phyloP scores from a whole-genome alignment of 2,888 invertebrate genomes.

The Lithosia quadra region DNA sequence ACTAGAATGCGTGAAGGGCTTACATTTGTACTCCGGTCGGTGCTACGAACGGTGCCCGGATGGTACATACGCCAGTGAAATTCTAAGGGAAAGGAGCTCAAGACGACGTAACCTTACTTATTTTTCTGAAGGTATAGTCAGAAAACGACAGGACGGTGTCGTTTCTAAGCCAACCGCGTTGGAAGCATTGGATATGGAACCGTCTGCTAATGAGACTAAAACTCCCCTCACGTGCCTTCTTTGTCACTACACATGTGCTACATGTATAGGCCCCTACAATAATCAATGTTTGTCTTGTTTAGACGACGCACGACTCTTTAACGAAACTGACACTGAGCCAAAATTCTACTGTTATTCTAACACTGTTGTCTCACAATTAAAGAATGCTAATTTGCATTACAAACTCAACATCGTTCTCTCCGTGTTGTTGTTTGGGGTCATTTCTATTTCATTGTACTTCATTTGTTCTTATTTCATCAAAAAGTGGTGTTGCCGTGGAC shows the following conservation, averaged over 20 bases:
- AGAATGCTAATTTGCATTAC: slow-evolving; percentile 79
- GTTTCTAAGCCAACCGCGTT: slow-evolving; percentile 54
- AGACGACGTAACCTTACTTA: slow-evolving; percentile 78
- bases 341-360: slow-evolving; percentile 84
- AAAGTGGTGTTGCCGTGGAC: slow-evolving; percentile 64
- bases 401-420: slow-evolving; percentile 76
- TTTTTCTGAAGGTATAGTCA: slow-evolving; percentile 64
- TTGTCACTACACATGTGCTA: slow-evolving; percentile 92
- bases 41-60: slow-evolving; percentile 88
- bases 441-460: slow-evolving; percentile 65
- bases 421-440: slow-evolving; percentile 68
- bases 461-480: slow-evolving; percentile 64
- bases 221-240: slow-evolving; percentile 85
- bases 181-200: slow-evolving; percentile 77
- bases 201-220: slow-evolving; percentile 57
- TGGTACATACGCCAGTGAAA: slow-evolving; percentile 80
- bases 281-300: slow-evolving; percentile 90
- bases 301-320: slow-evolving; percentile 88
- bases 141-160: slow-evolving; percentile 68
- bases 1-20: slow-evolving; percentile 89
- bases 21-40: slow-evolving; percentile 87
- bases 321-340: slow-evolving; percentile 70
- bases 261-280: slow-evolving; percentile 90
- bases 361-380: slow-evolving; percentile 75
- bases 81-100: slow-evolving; percentile 71